Conservation (phyloP, 1,140 invertebrate species). For the Ceratosolen solmsi region DNA sequence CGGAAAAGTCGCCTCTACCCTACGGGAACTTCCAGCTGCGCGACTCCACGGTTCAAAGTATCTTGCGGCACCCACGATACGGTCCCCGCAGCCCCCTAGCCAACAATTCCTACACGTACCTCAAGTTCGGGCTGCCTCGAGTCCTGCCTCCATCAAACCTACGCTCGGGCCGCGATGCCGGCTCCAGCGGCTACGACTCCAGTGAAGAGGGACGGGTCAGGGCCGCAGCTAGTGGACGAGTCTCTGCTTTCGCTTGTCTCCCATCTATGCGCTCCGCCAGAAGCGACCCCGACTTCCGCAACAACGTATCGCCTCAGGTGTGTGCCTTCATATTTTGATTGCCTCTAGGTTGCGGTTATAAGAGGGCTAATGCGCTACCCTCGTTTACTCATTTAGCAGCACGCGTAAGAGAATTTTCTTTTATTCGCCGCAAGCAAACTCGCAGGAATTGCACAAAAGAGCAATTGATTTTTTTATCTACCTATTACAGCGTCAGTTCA, state of each 20-base stretch:
- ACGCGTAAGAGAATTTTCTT: no score
- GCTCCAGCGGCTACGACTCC: constrained; percentile 91
- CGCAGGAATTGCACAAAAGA: no score
- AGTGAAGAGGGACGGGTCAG: constrained; percentile 76
- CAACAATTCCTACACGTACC: constrained; percentile 92
- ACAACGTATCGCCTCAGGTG: constrained; percentile 72
- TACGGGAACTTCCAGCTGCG: constrained; percentile 94
- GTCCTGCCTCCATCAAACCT: constrained; percentile 83
- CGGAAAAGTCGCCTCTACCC: constrained; percentile 90
- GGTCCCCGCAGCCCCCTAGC: constrained; percentile 87
- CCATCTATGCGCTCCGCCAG: constrained; percentile 68
- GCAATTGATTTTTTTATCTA: no score
- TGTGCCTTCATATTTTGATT: no score
- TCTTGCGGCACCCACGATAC: constrained; percentile 91
- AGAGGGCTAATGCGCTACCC: no score
- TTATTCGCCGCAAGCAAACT: no score
- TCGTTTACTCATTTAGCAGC: no score
- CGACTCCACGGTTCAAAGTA: constrained; percentile 94
- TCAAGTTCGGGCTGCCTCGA: constrained; percentile 92
- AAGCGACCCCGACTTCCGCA: constrained; percentile 87
- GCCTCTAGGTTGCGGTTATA: no score
- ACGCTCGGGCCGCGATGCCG: constrained; percentile 72
- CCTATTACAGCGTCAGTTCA: no score
- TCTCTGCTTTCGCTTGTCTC: constrained; percentile 32
- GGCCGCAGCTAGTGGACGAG: constrained; percentile 37